Evolutionary conservation across 2,888 invertebrate genomes (phyloP).

Genomic region (Limnephilus rhombicus): DNA sequence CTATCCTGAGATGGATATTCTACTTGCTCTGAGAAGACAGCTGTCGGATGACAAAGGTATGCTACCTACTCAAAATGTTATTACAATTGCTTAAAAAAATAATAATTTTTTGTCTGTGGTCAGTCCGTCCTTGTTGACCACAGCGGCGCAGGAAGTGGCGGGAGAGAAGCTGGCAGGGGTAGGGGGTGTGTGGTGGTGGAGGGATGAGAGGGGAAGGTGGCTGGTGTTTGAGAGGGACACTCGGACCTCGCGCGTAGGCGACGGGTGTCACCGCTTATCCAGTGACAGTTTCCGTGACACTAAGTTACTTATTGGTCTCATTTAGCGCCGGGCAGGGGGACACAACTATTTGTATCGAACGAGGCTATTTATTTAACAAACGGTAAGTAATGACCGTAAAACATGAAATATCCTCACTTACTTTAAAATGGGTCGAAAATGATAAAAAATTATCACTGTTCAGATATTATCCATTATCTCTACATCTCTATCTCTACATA

Average conservation of each 20-base stretch:
- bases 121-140: constrained; percentile 16
- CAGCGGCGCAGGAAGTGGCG: not conserved
- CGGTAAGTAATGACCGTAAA: too few species aligned
- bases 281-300: constrained; percentile 40
- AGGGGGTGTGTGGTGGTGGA: not conserved
- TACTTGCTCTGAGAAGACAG: too few species aligned
- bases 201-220: not conserved
- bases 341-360: not conserved
- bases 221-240: not conserved
- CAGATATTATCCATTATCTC: too few species aligned
- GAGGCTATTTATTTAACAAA: too few species aligned
- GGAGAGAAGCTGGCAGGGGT: not conserved
- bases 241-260: constrained; percentile 35
- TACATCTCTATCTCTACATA: too few species aligned
- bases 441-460: too few species aligned
- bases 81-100: not conserved
- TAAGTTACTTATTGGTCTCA: constrained; percentile 52
- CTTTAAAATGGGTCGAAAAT: too few species aligned
- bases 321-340: constrained; percentile 19
- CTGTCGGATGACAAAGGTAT: too few species aligned
- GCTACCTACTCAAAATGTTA: too few species aligned
- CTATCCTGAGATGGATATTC: too few species aligned
- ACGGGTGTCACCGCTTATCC: constrained; percentile 49
- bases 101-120: not conserved
- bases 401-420: too few species aligned